phyloP scores from a whole-genome alignment of 2,797 vertebrate genomes.

The Eulemur rubriventer region DNA sequence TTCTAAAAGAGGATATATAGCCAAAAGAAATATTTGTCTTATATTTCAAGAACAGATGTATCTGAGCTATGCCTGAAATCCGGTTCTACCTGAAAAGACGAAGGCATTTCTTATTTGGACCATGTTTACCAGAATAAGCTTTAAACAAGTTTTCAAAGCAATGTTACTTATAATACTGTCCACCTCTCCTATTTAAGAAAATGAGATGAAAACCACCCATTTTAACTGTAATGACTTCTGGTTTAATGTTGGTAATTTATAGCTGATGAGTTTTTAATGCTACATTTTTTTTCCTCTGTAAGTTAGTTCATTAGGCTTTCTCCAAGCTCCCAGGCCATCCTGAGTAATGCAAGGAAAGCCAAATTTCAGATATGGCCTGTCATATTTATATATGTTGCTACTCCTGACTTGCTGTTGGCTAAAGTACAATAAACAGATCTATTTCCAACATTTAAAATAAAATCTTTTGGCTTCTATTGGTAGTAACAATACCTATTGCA shows the following conservation, averaged over 20 bases:
- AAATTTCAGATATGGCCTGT: background rate
- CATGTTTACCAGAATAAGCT: background rate
- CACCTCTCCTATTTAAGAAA: background rate
- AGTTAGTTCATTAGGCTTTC: background rate
- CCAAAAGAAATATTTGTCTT: background rate
- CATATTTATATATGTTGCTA: background rate
- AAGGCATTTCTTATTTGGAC: background rate
- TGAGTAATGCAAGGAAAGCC: background rate
- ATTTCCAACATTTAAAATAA: constrained; percentile 19
- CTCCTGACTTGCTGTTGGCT: background rate
- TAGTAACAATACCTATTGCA: background rate
- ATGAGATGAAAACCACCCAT: background rate
- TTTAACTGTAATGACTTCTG: background rate
- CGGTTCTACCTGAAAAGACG: background rate
- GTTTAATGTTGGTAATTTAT: background rate
- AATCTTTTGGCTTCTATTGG: background rate
- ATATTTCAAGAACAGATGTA: background rate
- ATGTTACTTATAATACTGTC: background rate
- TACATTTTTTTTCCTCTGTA: background rate
- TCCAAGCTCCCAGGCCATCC: background rate
- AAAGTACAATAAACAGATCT: background rate
- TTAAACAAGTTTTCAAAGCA: background rate
- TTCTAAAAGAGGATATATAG: background rate
- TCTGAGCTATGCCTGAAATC: background rate
- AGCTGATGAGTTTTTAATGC: background rate